Conservation (phyloP, 1,140 invertebrate genomes). For the Scaptomyza hsui region DNA sequence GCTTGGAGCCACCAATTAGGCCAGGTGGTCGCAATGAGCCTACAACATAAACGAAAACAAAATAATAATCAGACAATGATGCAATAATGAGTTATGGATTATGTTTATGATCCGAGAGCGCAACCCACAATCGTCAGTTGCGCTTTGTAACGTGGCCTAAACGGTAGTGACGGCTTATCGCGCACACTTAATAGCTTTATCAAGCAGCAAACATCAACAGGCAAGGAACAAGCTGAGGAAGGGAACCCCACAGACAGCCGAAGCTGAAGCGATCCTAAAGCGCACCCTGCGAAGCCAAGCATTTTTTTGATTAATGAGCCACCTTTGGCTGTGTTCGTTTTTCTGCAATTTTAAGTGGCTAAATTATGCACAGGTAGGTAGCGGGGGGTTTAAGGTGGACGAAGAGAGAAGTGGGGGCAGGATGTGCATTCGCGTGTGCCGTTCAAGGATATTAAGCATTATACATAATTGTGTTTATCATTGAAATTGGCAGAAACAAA, state of each 20-base stretch:
- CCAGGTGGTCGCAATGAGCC: slow-evolving; percentile 96
- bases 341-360: slow-evolving; percentile 80
- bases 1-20: slow-evolving; percentile 99
- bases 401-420: neutral
- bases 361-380: slow-evolving; percentile 56
- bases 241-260: slow-evolving; percentile 17
- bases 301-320: slow-evolving; percentile 49
- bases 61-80: slow-evolving; percentile 43
- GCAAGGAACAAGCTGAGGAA: neutral
- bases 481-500: slow-evolving; percentile 77
- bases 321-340: slow-evolving; percentile 39
- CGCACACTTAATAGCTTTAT: slow-evolving; percentile 73
- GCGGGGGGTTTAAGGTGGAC: neutral
- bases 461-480: slow-evolving; percentile 67
- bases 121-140: slow-evolving; percentile 16
- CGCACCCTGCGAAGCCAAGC: neutral
- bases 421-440: slow-evolving; percentile 6
- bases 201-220: slow-evolving; percentile 39
- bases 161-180: slow-evolving; percentile 30
- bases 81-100: slow-evolving; percentile 43
- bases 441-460: slow-evolving; percentile 66
- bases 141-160: slow-evolving; percentile 2
- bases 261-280: slow-evolving; percentile 13
- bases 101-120: slow-evolving; percentile 12
- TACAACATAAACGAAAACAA: slow-evolving; percentile 84